Conservation (phyloP, 2,888 invertebrate species). For the Tillus elongatus region DNA sequence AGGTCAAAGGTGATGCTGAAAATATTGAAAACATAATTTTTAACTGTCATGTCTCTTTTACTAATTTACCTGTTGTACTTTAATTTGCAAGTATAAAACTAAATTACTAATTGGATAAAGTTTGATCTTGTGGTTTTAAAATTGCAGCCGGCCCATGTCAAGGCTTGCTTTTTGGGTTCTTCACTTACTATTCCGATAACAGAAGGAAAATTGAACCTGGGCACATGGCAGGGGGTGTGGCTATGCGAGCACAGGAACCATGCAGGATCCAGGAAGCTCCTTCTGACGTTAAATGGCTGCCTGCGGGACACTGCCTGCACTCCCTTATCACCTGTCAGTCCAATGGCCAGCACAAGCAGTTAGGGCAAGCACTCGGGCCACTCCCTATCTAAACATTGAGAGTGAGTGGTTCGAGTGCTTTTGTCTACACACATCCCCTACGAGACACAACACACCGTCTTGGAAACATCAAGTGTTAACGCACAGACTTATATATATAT, state of each 20-base stretch:
- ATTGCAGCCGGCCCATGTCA: conserved; percentile 93
- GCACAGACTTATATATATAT: conserved; percentile 38
- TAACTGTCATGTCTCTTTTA: too few species aligned
- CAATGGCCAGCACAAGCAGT: conserved; percentile 86
- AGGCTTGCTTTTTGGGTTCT: conserved; percentile 92
- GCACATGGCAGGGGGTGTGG: conserved; percentile 98
- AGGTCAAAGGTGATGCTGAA: too few species aligned
- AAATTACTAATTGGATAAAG: too few species aligned
- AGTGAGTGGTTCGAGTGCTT: conserved; percentile 38
- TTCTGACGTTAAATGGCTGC: conserved; percentile 82
- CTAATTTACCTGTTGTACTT: too few species aligned
- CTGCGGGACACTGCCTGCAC: conserved; percentile 79
- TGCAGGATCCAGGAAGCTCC: conserved; percentile 81
- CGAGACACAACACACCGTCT: too few species aligned
- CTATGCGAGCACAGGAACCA: conserved; percentile 95
- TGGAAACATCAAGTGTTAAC: conserved; percentile 19
- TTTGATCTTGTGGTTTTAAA: too few species aligned
- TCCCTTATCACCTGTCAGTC: conserved; percentile 76
- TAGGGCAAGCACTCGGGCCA: conserved; percentile 60
- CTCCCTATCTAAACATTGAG: conserved; percentile 42
- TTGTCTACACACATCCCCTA: too few species aligned
- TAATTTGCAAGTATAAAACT: too few species aligned
- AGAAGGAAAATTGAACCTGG: conserved; percentile 88
- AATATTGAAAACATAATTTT: too few species aligned
- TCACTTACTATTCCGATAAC: conserved; percentile 93